A percentile compares a stretch with the other conserved stretches of the same genome.
These are phyloP conservation scores for Nebria ingens DNA, from an alignment of 1,140 invertebrate species.

Conservation along the genomic window DNA sequence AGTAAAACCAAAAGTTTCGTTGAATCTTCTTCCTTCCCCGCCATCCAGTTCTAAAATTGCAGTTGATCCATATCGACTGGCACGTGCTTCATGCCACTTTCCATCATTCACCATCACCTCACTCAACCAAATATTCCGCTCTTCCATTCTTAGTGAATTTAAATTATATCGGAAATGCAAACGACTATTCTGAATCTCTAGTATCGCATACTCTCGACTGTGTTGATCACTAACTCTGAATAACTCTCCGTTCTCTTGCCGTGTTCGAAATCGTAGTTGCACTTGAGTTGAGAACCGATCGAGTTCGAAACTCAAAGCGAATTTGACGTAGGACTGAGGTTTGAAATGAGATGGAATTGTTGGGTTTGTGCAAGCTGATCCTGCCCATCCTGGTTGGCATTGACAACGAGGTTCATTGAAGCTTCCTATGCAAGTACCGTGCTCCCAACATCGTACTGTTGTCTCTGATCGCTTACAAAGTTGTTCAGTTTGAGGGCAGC, in stretches of 20 bases:
- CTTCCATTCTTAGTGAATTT: slow-evolving; percentile 79
- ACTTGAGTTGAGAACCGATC: slow-evolving; percentile 86
- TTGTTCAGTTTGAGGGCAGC: slow-evolving; percentile 84
- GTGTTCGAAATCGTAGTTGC: slow-evolving; percentile 83
- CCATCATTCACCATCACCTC: slow-evolving; percentile 88
- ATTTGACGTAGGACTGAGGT: slow-evolving; percentile 88
- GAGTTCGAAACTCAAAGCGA: slow-evolving; percentile 87
- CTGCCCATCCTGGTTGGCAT: slow-evolving; percentile 86
- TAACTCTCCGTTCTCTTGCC: slow-evolving; percentile 84
- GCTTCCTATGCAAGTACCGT: slow-evolving; percentile 85
- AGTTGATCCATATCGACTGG: slow-evolving; percentile 82
- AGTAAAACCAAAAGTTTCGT: slow-evolving; percentile 83
- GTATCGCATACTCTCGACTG: slow-evolving; percentile 86
- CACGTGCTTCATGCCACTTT: slow-evolving; percentile 90
- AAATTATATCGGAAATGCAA: slow-evolving; percentile 88
- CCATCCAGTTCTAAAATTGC: slow-evolving; percentile 90
- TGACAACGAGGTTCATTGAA: slow-evolving; percentile 81
- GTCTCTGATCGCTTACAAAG: slow-evolving; percentile 71
- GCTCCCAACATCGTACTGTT: slow-evolving; percentile 75
- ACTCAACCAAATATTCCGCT: slow-evolving; percentile 82
- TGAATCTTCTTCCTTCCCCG: slow-evolving; percentile 88
- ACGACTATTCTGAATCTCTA: slow-evolving; percentile 85
- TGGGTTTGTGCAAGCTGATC: slow-evolving; percentile 70
- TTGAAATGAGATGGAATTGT: slow-evolving; percentile 84
- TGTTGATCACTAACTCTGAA: slow-evolving; percentile 90